Base-by-base conservation (phyloP, 2,113 vertebrate genomes). In the Delphinus delphis region DNA sequence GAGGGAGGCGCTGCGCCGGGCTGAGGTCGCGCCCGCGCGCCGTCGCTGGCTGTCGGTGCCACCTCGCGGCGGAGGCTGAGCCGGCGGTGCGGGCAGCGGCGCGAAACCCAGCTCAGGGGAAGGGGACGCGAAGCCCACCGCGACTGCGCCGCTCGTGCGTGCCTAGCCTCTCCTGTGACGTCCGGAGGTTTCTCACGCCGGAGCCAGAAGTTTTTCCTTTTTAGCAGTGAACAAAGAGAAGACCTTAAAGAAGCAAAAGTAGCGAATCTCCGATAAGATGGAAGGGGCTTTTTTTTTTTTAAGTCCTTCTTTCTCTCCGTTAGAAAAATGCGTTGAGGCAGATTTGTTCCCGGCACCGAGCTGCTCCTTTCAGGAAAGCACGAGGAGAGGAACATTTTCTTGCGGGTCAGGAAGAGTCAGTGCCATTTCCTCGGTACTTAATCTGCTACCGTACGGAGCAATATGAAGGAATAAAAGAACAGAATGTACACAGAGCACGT, bases 51-150 rank as follows among this genome's bases (percentile, higher is more conserved):
- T 98, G 93, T 95, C 98, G 97, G 96, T 98, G 99, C 99, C 99
- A 98, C 92, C 99, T 99, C 38, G 98, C 98, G 99, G 98, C 91
- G 92, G 53, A 80, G 53, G 53, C 21, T 36, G 53, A 13, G 63
- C 28, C 26, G 26, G 63, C 26, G 11, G 63, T 26, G 77, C 53
- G 77, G 33, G 77, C 14, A 25, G 50, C 77, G 11, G 21, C 36
- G 77, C 55, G 33, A 26, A 36, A 9, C 33, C 53, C 53, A 9
- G 77, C 21, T 36, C 53, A n/a, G 77, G 53, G 33, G 50, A 58
- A 79, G 31, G 6, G 21, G n/a, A 53, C 33, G 7, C 33, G n/a
- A 36, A 80, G 53, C 77, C 53, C 53, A 58, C 81, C 4, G 26
- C 84, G 41, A 2, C 20, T 4, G 31, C 10, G 88, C 38, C 44